Evolutionary conservation across 2,888 invertebrate genomes (phyloP).

Genomic region (Pyrrhosoma nymphula): DNA sequence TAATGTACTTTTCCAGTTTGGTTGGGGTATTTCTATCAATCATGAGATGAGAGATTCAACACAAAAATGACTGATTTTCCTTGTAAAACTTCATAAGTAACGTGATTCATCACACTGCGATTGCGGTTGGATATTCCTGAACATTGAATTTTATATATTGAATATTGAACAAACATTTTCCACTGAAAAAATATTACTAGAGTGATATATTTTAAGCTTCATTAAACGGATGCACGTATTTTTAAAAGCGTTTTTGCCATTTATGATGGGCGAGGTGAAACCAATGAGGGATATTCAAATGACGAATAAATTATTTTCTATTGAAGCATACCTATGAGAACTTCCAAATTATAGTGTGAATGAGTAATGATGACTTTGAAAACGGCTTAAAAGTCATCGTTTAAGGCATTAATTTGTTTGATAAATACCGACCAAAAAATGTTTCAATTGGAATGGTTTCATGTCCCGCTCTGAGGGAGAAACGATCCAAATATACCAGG

Average conservation of each 20-base stretch:
- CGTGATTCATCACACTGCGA: background rate
- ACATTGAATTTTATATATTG: too few species aligned
- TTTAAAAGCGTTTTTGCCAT: background rate
- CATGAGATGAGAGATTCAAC: too few species aligned
- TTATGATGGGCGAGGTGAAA: background rate
- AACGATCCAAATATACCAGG: background rate
- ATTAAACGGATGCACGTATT: background rate
- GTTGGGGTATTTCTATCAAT: too few species aligned
- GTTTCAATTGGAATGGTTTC: conserved; percentile 7
- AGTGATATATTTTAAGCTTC: background rate
- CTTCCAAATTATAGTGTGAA: background rate
- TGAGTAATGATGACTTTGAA: conserved; percentile 16
- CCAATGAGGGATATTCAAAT: background rate
- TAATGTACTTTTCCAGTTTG: too few species aligned
- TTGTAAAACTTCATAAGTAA: background rate
- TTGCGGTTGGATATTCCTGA: background rate
- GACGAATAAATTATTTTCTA: background rate
- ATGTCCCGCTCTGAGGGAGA: background rate
- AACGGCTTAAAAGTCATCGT: conserved; percentile 39
- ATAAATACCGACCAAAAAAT: conserved; percentile 2
- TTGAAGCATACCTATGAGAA: background rate
- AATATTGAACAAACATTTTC: background rate
- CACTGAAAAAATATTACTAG: background rate
- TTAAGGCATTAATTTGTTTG: conserved; percentile 22
- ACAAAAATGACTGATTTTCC: too few species aligned